Conservation (phyloP, 2,113 vertebrate genomes). For the Puma concolor region DNA sequence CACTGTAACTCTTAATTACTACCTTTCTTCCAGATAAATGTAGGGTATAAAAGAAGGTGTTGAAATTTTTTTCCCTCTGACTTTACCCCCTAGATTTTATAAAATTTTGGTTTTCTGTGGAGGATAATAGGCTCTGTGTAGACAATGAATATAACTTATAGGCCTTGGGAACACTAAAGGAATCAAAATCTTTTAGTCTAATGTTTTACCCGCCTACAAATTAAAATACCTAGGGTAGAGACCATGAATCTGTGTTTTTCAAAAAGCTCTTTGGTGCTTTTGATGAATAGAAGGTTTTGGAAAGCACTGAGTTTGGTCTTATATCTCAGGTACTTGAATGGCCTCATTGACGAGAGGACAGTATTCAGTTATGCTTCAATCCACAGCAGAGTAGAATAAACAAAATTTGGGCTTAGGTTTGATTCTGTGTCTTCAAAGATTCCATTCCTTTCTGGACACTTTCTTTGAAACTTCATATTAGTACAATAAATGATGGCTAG, state of each 20-base stretch:
- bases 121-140: not conserved
- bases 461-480: not conserved
- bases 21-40: not conserved
- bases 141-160: not conserved
- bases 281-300: not conserved
- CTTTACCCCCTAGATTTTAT: not conserved
- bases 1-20: not conserved
- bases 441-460: not conserved
- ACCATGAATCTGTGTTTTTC: not conserved
- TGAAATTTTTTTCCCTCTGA: not conserved
- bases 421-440: not conserved
- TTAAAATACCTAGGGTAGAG: not conserved
- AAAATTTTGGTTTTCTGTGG: not conserved
- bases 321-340: not conserved
- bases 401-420: not conserved
- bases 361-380: not conserved
- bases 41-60: not conserved
- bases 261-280: not conserved
- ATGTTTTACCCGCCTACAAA: not conserved
- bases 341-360: not conserved
- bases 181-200: not conserved
- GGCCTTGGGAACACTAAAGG: not conserved
- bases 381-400: not conserved
- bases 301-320: not conserved
- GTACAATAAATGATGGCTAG: slow-evolving; percentile 36